These are phyloP conservation scores for Diploptera punctata DNA, from an alignment of 2,888 invertebrate genomes.

Conservation along the genomic window DNA sequence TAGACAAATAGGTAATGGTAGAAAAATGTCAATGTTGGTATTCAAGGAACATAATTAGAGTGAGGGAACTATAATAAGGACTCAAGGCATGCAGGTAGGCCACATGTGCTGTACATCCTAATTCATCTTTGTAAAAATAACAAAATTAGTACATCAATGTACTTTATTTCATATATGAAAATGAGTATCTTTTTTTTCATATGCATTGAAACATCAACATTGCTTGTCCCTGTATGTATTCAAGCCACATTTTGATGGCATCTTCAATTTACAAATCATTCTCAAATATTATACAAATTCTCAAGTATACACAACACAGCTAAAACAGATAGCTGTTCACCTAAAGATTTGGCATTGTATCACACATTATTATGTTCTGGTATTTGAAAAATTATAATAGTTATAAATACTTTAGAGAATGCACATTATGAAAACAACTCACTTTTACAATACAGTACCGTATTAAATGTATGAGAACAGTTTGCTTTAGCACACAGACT, in stretches of 20 bases:
- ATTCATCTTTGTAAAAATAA: too few species aligned
- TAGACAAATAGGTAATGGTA: too few species aligned
- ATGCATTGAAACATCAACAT: background rate
- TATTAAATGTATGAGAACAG: background rate
- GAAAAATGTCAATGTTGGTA: too few species aligned
- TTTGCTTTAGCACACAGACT: background rate
- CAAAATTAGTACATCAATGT: background rate
- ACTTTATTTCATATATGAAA: conserved; percentile 15
- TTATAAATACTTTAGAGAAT: background rate
- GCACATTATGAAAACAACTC: background rate
- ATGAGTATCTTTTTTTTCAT: conserved; percentile 5
- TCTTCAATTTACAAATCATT: background rate
- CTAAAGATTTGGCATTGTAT: background rate
- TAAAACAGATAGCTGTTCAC: background rate
- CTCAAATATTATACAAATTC: background rate
- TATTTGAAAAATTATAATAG: background rate
- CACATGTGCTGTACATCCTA: too few species aligned
- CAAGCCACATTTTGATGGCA: background rate
- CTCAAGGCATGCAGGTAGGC: too few species aligned
- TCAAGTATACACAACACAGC: background rate
- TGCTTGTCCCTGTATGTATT: conserved; percentile 13
- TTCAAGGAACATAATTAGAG: too few species aligned
- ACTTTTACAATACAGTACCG: background rate
- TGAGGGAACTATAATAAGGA: too few species aligned
- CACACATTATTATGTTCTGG: background rate